Conservation (phyloP, 1,140 invertebrate species). For the Drosophila funebris region DNA sequence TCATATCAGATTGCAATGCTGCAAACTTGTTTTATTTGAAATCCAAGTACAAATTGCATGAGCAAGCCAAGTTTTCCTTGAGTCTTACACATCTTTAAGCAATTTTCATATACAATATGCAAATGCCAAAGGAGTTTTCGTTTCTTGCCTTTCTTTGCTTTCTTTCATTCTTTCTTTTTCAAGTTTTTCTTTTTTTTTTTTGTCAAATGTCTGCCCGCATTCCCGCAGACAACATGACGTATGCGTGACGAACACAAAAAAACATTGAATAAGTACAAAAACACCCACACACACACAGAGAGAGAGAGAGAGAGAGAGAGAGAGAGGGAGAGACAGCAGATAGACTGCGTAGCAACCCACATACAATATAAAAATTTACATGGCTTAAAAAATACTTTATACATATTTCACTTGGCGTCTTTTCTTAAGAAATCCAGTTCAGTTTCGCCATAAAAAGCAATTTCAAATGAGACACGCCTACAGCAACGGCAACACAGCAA, state of each 20-base stretch:
- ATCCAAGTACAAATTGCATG: constrained; percentile 10
- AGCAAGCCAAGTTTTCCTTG: background rate
- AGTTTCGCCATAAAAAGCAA: constrained; percentile 6
- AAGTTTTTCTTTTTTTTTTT: constrained; percentile 27
- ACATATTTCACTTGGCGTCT: constrained; percentile 8
- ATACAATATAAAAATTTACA: constrained; percentile 7
- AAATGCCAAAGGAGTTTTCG: constrained; percentile 25
- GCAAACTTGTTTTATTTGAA: constrained; percentile 16
- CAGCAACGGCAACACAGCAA: background rate
- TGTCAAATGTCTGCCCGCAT: constrained; percentile 34
- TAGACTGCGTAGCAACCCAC: background rate
- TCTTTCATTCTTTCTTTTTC: background rate
- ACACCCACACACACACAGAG: background rate
- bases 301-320: background rate
- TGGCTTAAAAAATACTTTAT: constrained; percentile 24
- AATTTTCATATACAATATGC: constrained; percentile 29
- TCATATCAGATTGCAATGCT: constrained; percentile 15
- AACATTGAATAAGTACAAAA: constrained; percentile 20
- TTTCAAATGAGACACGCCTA: constrained; percentile 15
- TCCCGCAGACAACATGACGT: constrained; percentile 50
- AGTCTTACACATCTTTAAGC: constrained; percentile 27
- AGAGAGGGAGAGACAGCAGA: background rate
- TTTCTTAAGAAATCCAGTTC: constrained; percentile 9
- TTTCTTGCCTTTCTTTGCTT: background rate
- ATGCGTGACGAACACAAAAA: constrained; percentile 51